Evolutionary conservation across 1,140 invertebrate genomes (phyloP).

Genomic region (Danaus melanippus): DNA sequence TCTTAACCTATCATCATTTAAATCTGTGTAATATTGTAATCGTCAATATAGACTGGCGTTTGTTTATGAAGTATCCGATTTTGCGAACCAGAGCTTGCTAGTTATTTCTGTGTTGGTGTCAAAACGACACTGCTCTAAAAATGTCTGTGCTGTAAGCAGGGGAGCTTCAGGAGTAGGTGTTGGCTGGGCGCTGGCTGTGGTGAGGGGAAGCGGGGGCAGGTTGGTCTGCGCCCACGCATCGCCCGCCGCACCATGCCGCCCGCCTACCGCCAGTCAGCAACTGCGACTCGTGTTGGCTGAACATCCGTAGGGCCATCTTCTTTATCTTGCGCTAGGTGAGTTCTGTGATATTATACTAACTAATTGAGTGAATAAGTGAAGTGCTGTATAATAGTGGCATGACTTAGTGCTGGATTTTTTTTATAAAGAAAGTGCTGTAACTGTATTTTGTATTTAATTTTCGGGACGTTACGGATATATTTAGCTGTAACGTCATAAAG

Average conservation of each 20-base stretch:
- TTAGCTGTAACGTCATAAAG: background rate
- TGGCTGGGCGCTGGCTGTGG: slow-evolving; percentile 17
- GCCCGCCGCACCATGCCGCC: slow-evolving; percentile 61
- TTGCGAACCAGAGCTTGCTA: slow-evolving; percentile 18
- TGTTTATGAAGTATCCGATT: slow-evolving; percentile 44
- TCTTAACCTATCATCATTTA: no score
- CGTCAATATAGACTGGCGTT: background rate
- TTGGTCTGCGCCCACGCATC: slow-evolving; percentile 48
- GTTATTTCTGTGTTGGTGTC: slow-evolving; percentile 68
- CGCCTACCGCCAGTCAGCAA: slow-evolving; percentile 66
- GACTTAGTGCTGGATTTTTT: no score
- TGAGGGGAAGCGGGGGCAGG: slow-evolving; percentile 23
- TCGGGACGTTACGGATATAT: slow-evolving; percentile 8
- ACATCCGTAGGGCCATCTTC: slow-evolving; percentile 65
- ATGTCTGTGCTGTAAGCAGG: slow-evolving; percentile 43
- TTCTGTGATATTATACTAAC: slow-evolving; percentile 51
- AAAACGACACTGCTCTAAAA: slow-evolving; percentile 69
- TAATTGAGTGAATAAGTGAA: slow-evolving; percentile 54
- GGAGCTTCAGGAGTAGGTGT: slow-evolving; percentile 18
- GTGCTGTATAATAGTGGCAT: slow-evolving; percentile 32
- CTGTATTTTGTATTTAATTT: no score
- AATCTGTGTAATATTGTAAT: background rate
- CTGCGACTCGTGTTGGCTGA: slow-evolving; percentile 70
- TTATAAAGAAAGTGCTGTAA: no score
- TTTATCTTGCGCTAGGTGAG: slow-evolving; percentile 69